phyloP scores from a whole-genome alignment of 2,113 vertebrate genomes.

The Butorides virescens region DNA sequence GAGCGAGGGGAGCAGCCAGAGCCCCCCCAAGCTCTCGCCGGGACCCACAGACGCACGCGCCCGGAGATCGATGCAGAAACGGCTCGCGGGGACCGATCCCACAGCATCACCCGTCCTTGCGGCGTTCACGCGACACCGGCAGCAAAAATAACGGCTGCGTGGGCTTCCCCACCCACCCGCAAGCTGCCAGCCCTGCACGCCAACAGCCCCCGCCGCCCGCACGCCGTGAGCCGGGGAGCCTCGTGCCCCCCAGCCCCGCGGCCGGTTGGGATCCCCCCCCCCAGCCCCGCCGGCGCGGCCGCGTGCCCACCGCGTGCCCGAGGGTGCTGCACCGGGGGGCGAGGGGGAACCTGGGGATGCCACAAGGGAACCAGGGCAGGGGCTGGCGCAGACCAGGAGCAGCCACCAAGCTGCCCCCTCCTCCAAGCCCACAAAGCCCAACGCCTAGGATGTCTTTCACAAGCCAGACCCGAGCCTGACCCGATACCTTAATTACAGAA shows the following conservation, averaged over 20 bases:
- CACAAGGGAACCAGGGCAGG: background rate
- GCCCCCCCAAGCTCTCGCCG: rapidly evolving
- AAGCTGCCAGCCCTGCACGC: slow-evolving; percentile 13
- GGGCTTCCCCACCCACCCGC: slow-evolving; percentile 60
- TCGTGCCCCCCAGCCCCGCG: rapidly evolving
- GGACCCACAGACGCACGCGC: background rate
- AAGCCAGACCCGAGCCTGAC: background rate
- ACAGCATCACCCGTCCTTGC: slow-evolving; percentile 17
- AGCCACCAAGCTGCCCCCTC: background rate
- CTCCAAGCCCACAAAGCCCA: background rate
- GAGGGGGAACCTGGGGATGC: background rate
- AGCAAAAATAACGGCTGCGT: slow-evolving; percentile 62
- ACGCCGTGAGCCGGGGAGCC: background rate
- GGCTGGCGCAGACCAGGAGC: background rate
- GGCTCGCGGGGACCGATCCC: background rate
- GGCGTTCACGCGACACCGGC: slow-evolving; percentile 20
- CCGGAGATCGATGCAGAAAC: background rate
- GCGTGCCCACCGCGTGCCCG: background rate
- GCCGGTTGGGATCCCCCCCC: rapidly evolving
- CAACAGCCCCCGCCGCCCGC: background rate
- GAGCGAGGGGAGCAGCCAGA: background rate
- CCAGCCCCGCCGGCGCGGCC: rapidly evolving
- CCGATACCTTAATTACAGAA: background rate
- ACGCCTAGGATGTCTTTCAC: background rate
- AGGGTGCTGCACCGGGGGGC: background rate